Base-by-base conservation (phyloP, 2,113 vertebrate genomes). In the Malurus alboscapulatus region DNA sequence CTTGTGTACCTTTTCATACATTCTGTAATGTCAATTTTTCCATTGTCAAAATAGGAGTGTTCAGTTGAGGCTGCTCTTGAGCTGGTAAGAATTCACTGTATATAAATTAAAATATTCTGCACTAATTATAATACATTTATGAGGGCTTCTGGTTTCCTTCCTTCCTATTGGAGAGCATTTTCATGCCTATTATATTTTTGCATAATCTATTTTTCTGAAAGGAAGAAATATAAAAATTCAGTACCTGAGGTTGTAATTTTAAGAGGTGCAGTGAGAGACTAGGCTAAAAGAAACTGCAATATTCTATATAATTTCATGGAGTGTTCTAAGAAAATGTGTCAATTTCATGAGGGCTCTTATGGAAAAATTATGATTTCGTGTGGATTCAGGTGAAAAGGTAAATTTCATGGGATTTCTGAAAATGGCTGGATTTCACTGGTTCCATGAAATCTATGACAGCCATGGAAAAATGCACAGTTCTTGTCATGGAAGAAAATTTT, bases 381-480 rank as follows among this genome's bases (percentile, higher is more conserved):
- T 97, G 95, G 94, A 97, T 97, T 97, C 68, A 83, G 94, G 91
- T 97, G 93, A 97, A 96, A 97, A 97, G 94, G 87, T 97, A 95
- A 93, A 97, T 97, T 97, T 97, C 89, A 97, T 96, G 93, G 92
- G 87, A 96, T 96, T 97, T 96, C 93, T 96, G 94, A 95, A 97
- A 97, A 96, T 96, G 94, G 68, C 73, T 94, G 94, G 87, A 95
- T 97, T 97, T 97, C 80, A 88, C 81, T 81, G 91, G 83, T 96
- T 96, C 95, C 90, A 79, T 97, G 93, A 98, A 97, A 97, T 98
- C 89, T 95, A 2, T 94, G 96, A 96, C 94, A 97, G 94, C 88
- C 92, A 40, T 96, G 88, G 85, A 96, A 96, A 97, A 97, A 96
- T 36, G 57, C 85, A 73, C 77, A 40, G 42, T 92, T 94, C 84